These are phyloP conservation scores for Cheirogaleus major DNA, from an alignment of 2,797 vertebrate species.

Conservation along the genomic window DNA sequence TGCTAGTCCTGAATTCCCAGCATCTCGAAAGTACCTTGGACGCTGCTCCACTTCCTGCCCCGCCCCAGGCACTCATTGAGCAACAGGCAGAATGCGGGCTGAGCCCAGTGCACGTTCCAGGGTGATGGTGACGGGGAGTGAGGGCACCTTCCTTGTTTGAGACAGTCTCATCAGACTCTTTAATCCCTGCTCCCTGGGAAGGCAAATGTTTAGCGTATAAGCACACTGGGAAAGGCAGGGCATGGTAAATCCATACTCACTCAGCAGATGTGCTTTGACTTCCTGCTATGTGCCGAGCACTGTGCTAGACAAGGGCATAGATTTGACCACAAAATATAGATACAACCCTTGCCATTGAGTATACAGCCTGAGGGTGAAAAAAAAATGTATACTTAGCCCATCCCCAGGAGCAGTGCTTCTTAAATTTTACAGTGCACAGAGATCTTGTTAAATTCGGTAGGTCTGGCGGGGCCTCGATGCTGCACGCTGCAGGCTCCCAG, in stretches of 20 bases:
- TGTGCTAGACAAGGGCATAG: background rate
- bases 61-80: background rate
- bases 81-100: background rate
- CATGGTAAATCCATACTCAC: too few species aligned
- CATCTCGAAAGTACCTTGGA: conserved; percentile 53
- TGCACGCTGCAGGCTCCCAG: background rate
- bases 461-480: background rate
- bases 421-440: background rate
- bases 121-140: background rate
- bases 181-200: background rate
- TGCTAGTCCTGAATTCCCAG: conserved; percentile 35
- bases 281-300: background rate
- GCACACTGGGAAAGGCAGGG: background rate
- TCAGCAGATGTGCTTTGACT: background rate
- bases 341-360: background rate
- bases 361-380: background rate
- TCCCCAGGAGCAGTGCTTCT: background rate
- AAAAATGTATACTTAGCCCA: background rate
- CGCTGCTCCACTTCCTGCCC: conserved; percentile 39
- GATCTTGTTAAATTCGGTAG: background rate
- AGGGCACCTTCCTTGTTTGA: background rate
- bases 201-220: background rate
- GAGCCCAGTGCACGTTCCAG: background rate
- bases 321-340: background rate
- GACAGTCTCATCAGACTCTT: background rate